Evolutionary conservation across 1,140 invertebrate species (phyloP), one percentile per base, ranked within the genome.

Genomic region (Berghia stephanieae): DNA sequence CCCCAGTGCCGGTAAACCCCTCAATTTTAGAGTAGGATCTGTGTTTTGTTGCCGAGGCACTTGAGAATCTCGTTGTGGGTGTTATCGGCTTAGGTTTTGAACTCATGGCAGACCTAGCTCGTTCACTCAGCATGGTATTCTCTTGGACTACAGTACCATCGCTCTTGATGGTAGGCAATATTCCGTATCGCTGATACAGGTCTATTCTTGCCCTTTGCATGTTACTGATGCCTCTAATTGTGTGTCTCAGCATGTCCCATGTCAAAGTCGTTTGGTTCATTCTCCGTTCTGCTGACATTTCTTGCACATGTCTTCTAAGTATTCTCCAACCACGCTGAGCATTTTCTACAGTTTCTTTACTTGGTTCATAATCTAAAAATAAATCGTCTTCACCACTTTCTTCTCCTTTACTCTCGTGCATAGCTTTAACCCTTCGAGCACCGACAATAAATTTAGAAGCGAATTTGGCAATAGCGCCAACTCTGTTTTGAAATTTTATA

Each of bases 111-210:
- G 77, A 68, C 24, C 79, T 74, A 5, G 82, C 80, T 13, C 81
- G 69, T 63, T 83, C 78, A 75, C 83, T 85, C 16, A 85, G 78
- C 83, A 85, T 85, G 16, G 55, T 77, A 77, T 85, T 85, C 57
- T 81, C 81, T 63, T 74, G 78, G 2, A 81, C 77, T 21, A 79
- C 31, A 0, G 55, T 78, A 21, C 83, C 83, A 34, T 85, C 80
- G 1, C 63, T 55, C 31, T 75, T 68, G 2, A 80, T 44, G 4
- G 55, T 75, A 2, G 83, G 83, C 5, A 85, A 49, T 31, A 85
- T 77, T 13, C 83, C 83, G 63, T 85, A 85, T 0, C 83, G 72
- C 46, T 80, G 78, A 75, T 85, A 85, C 72, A 85, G 77, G 60
- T 85, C 83, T 43, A 78, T 44, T 18, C 83, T 67, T 6, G 81